Percentiles rank a stretch among this genome's conserved stretches.
These are phyloP conservation scores for Lymantria dispar DNA, from an alignment of 2,888 invertebrate genomes.

Conservation along the genomic window DNA sequence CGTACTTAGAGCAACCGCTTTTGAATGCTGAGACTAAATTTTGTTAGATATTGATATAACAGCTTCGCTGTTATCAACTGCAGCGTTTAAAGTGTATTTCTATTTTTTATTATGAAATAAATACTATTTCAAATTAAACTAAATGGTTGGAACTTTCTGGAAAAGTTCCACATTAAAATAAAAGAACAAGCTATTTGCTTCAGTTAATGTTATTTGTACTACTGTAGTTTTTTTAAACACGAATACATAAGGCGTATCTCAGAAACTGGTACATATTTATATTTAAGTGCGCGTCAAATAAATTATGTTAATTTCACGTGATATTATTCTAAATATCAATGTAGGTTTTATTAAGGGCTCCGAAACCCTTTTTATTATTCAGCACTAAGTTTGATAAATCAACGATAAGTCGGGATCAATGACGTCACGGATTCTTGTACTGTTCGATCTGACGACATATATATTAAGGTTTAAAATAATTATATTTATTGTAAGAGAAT, in stretches of 20 bases:
- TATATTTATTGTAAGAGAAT: constrained; percentile 29
- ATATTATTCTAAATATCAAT: constrained; percentile 41
- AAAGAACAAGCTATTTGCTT: too few relatives aligned
- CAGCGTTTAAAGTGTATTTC: too few relatives aligned
- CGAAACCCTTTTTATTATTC: constrained; percentile 21
- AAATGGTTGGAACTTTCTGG: too few relatives aligned
- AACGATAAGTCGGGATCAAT: constrained; percentile 8
- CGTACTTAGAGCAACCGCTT: too few relatives aligned
- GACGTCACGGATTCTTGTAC: constrained; percentile 26
- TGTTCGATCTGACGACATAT: constrained; percentile 31
- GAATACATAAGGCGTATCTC: constrained; percentile 12
- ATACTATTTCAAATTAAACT: too few relatives aligned
- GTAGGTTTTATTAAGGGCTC: constrained; percentile 26
- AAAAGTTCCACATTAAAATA: too few relatives aligned
- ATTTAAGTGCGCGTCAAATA: constrained; percentile 25
- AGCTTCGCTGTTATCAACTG: too few relatives aligned
- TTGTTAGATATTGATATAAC: too few relatives aligned
- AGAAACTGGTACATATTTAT: constrained; percentile 13
- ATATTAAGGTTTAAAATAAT: constrained; percentile 21
- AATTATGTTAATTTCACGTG: constrained; percentile 36
- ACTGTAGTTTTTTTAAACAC: too few relatives aligned
- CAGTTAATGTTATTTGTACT: too few relatives aligned
- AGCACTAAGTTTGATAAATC: constrained; percentile 11
- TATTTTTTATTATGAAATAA: too few relatives aligned
- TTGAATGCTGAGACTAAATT: too few relatives aligned